Conservation (phyloP, 2,113 vertebrate genomes). For the Heliornis fulica region DNA sequence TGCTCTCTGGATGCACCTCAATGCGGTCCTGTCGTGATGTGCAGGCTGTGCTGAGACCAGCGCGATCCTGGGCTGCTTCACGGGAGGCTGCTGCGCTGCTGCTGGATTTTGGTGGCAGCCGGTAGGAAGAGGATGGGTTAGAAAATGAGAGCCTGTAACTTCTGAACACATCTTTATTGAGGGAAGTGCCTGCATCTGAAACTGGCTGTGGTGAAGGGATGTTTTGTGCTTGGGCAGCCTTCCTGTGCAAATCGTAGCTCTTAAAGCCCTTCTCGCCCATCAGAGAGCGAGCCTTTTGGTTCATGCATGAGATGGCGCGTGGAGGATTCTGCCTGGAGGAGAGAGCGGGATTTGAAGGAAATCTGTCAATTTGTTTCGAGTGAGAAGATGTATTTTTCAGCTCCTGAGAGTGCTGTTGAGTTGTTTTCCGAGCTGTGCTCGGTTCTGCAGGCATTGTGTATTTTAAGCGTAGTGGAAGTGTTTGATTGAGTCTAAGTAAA, state of each 20-base stretch:
- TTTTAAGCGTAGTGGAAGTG: conserved; percentile 35
- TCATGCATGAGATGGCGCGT: conserved; percentile 29
- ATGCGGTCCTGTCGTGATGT: neutral
- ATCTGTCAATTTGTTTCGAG: conserved; percentile 53
- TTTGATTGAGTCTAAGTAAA: conserved; percentile 26
- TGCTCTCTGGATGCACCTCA: neutral
- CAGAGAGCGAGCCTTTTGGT: neutral
- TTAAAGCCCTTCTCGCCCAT: neutral
- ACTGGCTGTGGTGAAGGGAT: neutral
- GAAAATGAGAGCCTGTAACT: neutral
- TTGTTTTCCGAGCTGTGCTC: conserved; percentile 47
- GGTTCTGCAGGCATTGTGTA: conserved; percentile 43
- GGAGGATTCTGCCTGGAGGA: conserved; percentile 47
- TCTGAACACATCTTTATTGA: neutral
- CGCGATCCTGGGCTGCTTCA: neutral
- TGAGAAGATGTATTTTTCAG: conserved; percentile 47
- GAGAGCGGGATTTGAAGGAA: conserved; percentile 49
- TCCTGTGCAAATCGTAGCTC: neutral
- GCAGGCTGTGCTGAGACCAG: neutral
- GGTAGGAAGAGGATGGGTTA: neutral
- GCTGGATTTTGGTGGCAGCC: neutral
- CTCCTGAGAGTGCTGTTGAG: conserved; percentile 58
- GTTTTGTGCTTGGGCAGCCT: neutral
- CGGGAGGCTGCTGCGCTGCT: neutral
- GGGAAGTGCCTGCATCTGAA: neutral